phyloP scores from a whole-genome alignment of 2,113 vertebrate genomes.

The Sporophila hypoxantha region DNA sequence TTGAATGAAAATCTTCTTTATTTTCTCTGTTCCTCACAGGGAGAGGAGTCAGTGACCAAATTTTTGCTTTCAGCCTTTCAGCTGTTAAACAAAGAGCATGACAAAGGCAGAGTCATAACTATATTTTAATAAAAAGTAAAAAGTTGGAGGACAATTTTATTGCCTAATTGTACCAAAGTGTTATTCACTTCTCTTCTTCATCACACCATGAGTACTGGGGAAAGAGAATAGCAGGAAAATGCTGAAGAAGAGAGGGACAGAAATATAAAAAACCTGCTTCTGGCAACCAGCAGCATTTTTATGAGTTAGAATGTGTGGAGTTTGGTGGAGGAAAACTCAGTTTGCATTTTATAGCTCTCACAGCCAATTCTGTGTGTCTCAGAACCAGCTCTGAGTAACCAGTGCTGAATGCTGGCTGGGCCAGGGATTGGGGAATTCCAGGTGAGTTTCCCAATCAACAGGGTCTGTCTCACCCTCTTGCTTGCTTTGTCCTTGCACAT shows the following conservation, averaged over 20 bases:
- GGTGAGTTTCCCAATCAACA: background rate
- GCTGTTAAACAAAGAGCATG: background rate
- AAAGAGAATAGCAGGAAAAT: background rate
- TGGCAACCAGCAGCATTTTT: background rate
- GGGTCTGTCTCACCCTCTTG: background rate
- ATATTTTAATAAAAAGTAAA: background rate
- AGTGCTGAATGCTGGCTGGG: rapidly evolving
- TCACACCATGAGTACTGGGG: background rate
- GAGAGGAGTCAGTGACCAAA: background rate
- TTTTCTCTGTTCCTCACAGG: background rate
- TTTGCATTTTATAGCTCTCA: background rate
- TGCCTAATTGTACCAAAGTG: background rate
- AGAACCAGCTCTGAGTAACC: background rate
- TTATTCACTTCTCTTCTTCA: background rate
- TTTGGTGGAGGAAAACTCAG: background rate
- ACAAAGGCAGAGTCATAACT: background rate
- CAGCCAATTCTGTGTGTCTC: background rate
- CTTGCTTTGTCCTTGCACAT: background rate
- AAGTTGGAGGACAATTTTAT: background rate
- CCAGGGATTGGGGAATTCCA: background rate
- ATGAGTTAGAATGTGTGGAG: background rate
- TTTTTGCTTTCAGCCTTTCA: background rate
- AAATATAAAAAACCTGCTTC: background rate
- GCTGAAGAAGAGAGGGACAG: background rate
- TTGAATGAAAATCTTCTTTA: background rate